phyloP scores from a whole-genome alignment of 2,797 vertebrate genomes.

The Rhyacichthys aspro region DNA sequence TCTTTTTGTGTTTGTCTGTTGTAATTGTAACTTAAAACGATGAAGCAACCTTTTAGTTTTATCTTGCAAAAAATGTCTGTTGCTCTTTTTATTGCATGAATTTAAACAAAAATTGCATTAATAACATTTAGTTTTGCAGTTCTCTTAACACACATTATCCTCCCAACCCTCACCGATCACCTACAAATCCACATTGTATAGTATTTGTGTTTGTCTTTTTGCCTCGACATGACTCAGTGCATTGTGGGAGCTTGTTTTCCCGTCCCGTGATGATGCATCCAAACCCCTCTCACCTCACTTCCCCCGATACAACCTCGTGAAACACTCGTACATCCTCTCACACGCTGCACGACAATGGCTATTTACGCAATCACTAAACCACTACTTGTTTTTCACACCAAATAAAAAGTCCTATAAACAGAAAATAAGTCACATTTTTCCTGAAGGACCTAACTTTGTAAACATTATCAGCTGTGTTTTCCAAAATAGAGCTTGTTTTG shows the following conservation, averaged over 20 bases:
- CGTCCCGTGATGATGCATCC: constrained; percentile 11
- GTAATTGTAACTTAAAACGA: too few species aligned
- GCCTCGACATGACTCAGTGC: not conserved
- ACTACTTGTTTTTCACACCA: not conserved
- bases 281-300: constrained; percentile 12
- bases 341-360: constrained; percentile 2
- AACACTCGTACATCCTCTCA: constrained; percentile 1
- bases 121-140: too few species aligned
- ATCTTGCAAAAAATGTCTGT: too few species aligned
- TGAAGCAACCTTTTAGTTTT: too few species aligned
- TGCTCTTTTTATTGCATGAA: too few species aligned
- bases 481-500: too few species aligned
- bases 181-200: too few species aligned
- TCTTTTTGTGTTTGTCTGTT: too few species aligned
- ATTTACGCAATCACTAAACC: constrained; percentile 6
- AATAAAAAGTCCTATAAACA: not conserved
- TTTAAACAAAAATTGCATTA: too few species aligned
- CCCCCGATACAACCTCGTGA: constrained; percentile 22
- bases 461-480: not conserved
- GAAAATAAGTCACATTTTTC: not conserved
- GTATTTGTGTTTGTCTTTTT: not conserved
- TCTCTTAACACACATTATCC: too few species aligned
- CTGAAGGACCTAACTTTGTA: not conserved
- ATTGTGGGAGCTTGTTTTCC: not conserved
- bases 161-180: too few species aligned